These are phyloP conservation scores for Cheilosia urbana DNA, from an alignment of 2,888 invertebrate genomes.

Conservation along the genomic window DNA sequence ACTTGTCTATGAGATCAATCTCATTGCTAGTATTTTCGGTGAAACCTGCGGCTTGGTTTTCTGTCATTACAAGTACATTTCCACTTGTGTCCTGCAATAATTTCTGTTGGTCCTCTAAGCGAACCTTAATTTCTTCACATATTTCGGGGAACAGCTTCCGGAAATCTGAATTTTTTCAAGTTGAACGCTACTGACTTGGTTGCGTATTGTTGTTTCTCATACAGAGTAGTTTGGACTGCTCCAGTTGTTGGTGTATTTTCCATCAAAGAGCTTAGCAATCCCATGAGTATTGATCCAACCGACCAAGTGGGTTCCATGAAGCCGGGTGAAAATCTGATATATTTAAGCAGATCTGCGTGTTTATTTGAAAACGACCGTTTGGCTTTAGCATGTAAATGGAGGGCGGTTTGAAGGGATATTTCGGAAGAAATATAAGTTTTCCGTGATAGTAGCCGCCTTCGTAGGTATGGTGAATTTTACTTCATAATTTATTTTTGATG, in stretches of 20 bases:
- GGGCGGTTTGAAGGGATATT: constrained; percentile 99
- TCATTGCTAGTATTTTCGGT: constrained; percentile 61
- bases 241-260: constrained; percentile 98
- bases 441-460: constrained; percentile 97
- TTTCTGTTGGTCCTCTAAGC: constrained; percentile 83
- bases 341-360: constrained; percentile 96
- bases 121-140: constrained; percentile 89
- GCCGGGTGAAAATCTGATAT: constrained; percentile 89
- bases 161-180: constrained; percentile 94
- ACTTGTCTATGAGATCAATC: constrained; percentile 3
- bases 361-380: constrained; percentile 96
- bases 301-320: constrained; percentile 99
- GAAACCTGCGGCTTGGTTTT: constrained; percentile 74
- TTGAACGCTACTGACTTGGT: constrained; percentile 95
- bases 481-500: constrained; percentile 10
- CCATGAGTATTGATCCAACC: constrained; percentile 98
- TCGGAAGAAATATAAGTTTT: constrained; percentile 96
- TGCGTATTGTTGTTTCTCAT: constrained; percentile 92
- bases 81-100: constrained; percentile 83
- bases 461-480: constrained; percentile 96
- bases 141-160: constrained; percentile 97
- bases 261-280: constrained; percentile 98
- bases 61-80: constrained; percentile 76
- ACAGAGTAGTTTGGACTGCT: constrained; percentile 95
- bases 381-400: constrained; percentile 99